These are phyloP conservation scores for Felis chaus DNA, from an alignment of 2,113 vertebrate species.

Conservation along the genomic window DNA sequence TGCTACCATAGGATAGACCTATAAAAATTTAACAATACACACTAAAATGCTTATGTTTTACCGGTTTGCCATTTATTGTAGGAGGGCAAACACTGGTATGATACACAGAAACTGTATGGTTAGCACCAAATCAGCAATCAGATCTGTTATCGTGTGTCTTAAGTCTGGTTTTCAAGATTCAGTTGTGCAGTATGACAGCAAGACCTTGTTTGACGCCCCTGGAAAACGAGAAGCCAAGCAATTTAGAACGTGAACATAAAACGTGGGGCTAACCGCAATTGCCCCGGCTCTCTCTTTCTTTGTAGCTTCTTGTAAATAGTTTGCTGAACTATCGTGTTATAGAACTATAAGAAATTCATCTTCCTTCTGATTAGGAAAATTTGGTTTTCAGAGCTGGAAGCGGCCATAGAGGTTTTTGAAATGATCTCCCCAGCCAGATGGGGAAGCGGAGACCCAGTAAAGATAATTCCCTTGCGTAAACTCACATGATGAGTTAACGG, in stretches of 20 bases:
- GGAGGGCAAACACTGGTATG: not conserved
- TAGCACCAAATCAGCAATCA: not conserved
- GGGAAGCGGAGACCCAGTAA: not conserved
- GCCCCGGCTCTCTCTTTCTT: not conserved
- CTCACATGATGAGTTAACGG: not conserved
- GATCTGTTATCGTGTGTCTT: not conserved
- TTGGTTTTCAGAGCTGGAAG: not conserved
- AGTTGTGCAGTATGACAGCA: not conserved
- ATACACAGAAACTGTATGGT: not conserved
- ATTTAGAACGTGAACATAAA: not conserved
- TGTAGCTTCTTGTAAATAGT: not conserved
- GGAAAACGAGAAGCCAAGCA: not conserved
- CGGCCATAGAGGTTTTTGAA: not conserved
- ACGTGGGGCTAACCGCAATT: not conserved
- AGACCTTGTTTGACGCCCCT: not conserved
- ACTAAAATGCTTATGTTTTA: not conserved
- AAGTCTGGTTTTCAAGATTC: not conserved
- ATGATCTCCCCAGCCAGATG: not conserved
- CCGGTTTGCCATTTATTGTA: not conserved
- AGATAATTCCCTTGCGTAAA: not conserved
- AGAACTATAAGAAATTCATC: not conserved
- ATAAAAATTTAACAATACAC: not conserved
- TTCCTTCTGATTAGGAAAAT: not conserved
- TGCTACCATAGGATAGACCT: not conserved
- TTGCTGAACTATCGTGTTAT: not conserved